Base-by-base conservation (phyloP, 2,888 invertebrate species). In the Scelioninae gen. 1 region DNA sequence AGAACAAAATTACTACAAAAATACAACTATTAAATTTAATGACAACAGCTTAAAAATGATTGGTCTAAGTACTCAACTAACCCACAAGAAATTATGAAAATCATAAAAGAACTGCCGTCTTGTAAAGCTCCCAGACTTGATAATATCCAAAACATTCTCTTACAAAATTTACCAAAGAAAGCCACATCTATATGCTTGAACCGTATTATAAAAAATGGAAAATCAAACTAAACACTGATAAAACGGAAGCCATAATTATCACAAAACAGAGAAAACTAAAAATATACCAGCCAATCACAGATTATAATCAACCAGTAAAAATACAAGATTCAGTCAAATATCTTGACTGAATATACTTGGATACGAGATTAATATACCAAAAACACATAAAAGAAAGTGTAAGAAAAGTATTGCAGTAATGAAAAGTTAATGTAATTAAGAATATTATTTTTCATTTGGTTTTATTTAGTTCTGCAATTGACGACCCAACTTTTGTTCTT, bases 281-380 rank as follows among this genome's bases (percentile, higher is more conserved):
- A 58, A 83, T 83, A 15, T 47, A 75, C 9, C 69, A 80, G 63
- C 80, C 83, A 40, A 72, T 76, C 0, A 83, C 76, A 47, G 29
- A 75, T 0, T 81, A 43, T 51, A 51, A 58, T 23, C 45, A 60
- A 29, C 0, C 23, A 9, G 34, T 62, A 16, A 31, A 6, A 47
- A 62, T 23, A 34, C 29, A 1, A 9, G 0, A 23, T 86, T 7
- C 34, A 34, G 34, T 86, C 0, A 88, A 83, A 83, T 85, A 88
- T 51, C 29, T 88, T n/a, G n/a, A n/a, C 60, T 86, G 86, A 5
- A 76, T 86, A 5, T 9, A 83, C 56, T 23, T 86, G 31, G 85
- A 86, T 56, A 15, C 31, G 10, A 84, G 68, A 78, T 58, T 87
- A 10, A 85, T 56, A 1, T 86, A 56, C 31, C 56, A 66, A n/a